Percentiles rank a stretch among this genome's conserved stretches.
Evolutionary conservation across 2,113 vertebrate genomes (phyloP).

Genomic region (Malaclemys terrapin): DNA sequence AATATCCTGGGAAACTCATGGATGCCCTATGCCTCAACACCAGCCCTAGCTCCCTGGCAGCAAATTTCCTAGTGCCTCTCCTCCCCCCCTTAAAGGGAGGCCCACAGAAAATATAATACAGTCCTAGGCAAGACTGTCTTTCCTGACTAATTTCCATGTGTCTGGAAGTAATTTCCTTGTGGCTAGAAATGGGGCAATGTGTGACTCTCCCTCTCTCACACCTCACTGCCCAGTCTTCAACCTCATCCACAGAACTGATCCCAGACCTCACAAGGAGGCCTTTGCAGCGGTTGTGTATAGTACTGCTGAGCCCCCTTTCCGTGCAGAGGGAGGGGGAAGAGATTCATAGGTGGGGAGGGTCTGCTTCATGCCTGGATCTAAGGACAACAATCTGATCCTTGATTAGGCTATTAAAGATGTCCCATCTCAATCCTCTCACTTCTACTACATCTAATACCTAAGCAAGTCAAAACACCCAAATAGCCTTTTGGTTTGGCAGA

Average conservation of each 20-base stretch:
- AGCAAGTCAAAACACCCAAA: background rate
- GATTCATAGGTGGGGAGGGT: background rate
- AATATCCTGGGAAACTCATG: background rate
- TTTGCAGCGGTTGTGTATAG: background rate
- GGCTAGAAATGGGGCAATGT: background rate
- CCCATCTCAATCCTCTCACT: background rate
- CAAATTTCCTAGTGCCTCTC: background rate
- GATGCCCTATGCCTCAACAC: background rate
- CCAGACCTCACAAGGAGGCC: background rate
- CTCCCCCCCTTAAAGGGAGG: background rate
- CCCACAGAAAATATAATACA: background rate
- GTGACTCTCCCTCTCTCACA: background rate
- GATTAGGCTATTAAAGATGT: background rate
- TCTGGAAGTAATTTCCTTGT: background rate
- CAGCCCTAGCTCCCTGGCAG: background rate
- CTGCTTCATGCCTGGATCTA: background rate
- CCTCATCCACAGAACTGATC: background rate
- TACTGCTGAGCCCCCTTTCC: background rate
- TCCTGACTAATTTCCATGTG: background rate
- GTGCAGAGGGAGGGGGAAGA: background rate
- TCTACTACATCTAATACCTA: background rate
- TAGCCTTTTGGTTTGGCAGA: background rate
- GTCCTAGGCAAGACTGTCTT: background rate
- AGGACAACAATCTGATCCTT: background rate
- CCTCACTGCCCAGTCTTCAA: background rate